These are phyloP conservation scores for Carapus acus DNA, from an alignment of 2,797 vertebrate species.

Conservation along the genomic window DNA sequence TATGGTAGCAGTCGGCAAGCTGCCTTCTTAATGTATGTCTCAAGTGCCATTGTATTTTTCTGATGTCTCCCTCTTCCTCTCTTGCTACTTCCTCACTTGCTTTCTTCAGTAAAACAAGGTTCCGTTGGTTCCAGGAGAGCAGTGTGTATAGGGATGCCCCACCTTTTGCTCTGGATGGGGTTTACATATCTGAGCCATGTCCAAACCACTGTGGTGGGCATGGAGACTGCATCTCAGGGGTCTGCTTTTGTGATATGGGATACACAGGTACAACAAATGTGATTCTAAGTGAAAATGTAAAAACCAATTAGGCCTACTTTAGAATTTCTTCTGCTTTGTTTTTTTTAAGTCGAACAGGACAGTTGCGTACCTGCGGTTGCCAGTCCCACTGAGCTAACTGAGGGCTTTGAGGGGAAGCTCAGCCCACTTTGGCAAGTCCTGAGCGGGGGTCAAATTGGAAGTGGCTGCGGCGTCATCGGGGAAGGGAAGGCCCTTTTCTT, in stretches of 20 bases:
- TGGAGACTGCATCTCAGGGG: slow-evolving; percentile 92
- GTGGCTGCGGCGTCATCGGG: slow-evolving; percentile 86
- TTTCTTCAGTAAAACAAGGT: slow-evolving; percentile 86
- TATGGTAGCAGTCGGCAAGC: slow-evolving; percentile 27
- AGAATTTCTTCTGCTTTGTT: slow-evolving; percentile 2
- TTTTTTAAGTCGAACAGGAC: slow-evolving; percentile 82
- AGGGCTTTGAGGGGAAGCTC: slow-evolving; percentile 94
- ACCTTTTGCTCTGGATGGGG: slow-evolving; percentile 87
- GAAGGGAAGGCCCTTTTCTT: slow-evolving; percentile 94
- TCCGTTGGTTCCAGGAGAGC: slow-evolving; percentile 99
- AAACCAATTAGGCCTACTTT: neutral
- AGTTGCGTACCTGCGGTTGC: slow-evolving; percentile 87
- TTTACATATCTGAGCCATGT: slow-evolving; percentile 96
- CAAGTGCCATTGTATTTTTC: neutral
- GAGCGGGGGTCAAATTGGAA: slow-evolving; percentile 85
- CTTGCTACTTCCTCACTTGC: neutral
- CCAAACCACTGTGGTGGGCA: slow-evolving; percentile 92
- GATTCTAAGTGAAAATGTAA: neutral
- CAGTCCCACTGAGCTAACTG: slow-evolving; percentile 88
- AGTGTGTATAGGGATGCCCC: slow-evolving; percentile 82
- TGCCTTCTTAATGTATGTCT: neutral
- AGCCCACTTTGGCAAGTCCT: slow-evolving; percentile 94
- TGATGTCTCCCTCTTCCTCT: neutral
- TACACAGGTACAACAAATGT: slow-evolving; percentile 78
- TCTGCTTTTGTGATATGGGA: slow-evolving; percentile 97